phyloP scores from a whole-genome alignment of 37 sponge, comb jelly and placozoan genomes.

The Aplysina aerophoba region DNA sequence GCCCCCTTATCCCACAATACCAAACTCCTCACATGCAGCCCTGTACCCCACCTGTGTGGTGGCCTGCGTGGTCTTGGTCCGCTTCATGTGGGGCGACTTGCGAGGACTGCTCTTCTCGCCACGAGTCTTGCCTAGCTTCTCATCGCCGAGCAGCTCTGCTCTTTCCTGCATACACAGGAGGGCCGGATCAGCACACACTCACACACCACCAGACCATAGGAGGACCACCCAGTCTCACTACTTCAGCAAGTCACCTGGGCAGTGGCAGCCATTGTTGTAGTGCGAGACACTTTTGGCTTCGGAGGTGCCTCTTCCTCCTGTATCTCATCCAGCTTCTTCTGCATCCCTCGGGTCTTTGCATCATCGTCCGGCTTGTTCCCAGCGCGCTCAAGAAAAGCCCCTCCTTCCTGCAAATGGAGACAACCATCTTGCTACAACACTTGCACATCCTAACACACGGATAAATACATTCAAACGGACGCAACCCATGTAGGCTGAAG shows the following conservation, averaged over 20 bases:
- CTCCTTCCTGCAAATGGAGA: conserved; percentile 50
- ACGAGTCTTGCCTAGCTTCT: conserved; percentile 66
- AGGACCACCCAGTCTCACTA: neutral
- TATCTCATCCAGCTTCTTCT: conserved; percentile 63
- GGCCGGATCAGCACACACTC: neutral
- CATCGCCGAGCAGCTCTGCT: conserved; percentile 46
- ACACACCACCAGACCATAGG: no score
- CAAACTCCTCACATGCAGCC: no score
- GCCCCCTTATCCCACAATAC: no score
- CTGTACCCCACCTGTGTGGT: conserved; percentile 52
- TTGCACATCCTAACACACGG: no score
- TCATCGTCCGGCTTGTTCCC: conserved; percentile 69
- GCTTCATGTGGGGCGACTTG: conserved; percentile 48
- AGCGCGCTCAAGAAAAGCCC: conserved; percentile 51
- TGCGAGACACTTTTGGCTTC: conserved; percentile 35
- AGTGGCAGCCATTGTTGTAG: conserved; percentile 48
- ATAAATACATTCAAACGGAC: no score
- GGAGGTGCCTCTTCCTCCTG: conserved; percentile 25
- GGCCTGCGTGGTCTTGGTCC: conserved; percentile 57
- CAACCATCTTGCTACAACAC: neutral
- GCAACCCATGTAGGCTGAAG: no score
- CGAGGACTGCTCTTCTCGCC: conserved; percentile 28
- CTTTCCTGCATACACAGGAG: conserved; percentile 52
- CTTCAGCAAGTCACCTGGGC: conserved; percentile 32
- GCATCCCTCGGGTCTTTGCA: conserved; percentile 74